Base-by-base conservation (phyloP, 2,113 vertebrate species). In the Dendrocopos noguchii region DNA sequence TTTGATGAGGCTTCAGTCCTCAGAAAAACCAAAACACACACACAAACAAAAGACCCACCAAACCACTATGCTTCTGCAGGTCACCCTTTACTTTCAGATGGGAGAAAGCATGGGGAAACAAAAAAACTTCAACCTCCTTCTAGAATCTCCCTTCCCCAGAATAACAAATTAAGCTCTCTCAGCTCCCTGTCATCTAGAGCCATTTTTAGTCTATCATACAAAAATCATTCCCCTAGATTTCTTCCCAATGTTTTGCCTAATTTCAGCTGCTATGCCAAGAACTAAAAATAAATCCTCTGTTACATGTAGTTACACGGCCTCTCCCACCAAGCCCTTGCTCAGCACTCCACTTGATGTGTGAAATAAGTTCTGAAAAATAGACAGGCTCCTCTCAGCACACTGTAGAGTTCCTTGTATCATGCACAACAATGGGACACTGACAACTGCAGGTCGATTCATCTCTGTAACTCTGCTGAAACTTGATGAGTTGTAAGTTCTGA, bases 211-310 rank as follows among this genome's bases (percentile, higher is more conserved):
- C 75, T 55, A 52, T 64, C 73, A 55, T 13, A 22, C 2, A 44
- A 72, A 95, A 77, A 73, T 63, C 55, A 80, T 59, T 87, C 33
- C 60, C 16, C 55, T 82, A 53, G 36, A 88, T 59, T 77, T 39
- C 57, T 56, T 96, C 36, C 71, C 79, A 82, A 73, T 20, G 71
- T 70, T n/a, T 76, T 95, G 59, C 74, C 77, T 84, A 66, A 94
- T 90, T 90, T 88, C 80, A 92, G 61, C 86, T 86, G 24, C 70
- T 86, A 28, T 82, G 59, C 81, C 52, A 92, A 55, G 28, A 73
- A 76, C 81, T 73, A 94, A 89, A 95, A 89, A 89, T 87, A 94
- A 39, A 31, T 21, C 42, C 56, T 80, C 50, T n/a, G 27, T 60
- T 72, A 53, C 2, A 31, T 4, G 25, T 22, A 77, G 60, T n/a